These are phyloP conservation scores for Drosophila tanythrix DNA, from an alignment of 2,888 invertebrate genomes.

Conservation along the genomic window DNA sequence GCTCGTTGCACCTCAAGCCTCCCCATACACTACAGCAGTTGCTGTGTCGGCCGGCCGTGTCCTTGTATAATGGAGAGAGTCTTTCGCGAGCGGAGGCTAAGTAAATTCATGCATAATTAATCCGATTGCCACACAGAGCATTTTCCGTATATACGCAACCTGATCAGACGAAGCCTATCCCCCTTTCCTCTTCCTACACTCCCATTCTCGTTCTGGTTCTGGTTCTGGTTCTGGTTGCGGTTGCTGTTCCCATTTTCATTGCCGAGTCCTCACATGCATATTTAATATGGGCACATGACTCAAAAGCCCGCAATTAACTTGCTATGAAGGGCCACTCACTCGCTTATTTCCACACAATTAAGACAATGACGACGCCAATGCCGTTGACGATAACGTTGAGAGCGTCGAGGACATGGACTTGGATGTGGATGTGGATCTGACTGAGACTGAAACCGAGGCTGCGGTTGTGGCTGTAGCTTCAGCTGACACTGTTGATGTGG, in stretches of 20 bases:
- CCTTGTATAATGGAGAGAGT: slow-evolving; percentile 57
- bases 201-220: not conserved
- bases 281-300: slow-evolving; percentile 64
- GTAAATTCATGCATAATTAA: slow-evolving; percentile 70
- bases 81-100: slow-evolving; percentile 40
- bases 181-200: not conserved
- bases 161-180: slow-evolving; percentile 31
- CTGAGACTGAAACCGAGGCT: not conserved
- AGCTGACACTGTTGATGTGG: slow-evolving; percentile 1
- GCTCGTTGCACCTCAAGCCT: not conserved
- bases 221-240: not conserved
- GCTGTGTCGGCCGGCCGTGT: slow-evolving; percentile 32
- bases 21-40: not conserved
- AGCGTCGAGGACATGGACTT: slow-evolving; percentile 6
- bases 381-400: slow-evolving; percentile 14
- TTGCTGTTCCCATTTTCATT: slow-evolving; percentile 29
- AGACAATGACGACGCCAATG: slow-evolving; percentile 30
- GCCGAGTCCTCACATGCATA: slow-evolving; percentile 57
- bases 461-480: slow-evolving; percentile 4
- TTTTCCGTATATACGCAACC: slow-evolving; percentile 20
- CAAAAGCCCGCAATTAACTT: slow-evolving; percentile 69
- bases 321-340: slow-evolving; percentile 63
- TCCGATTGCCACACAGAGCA: slow-evolving; percentile 44
- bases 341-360: slow-evolving; percentile 69
- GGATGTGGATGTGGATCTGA: not conserved